These are phyloP conservation scores for Caenorhabditis remanei DNA, from an alignment of 1,140 invertebrate genomes.

Conservation along the genomic window DNA sequence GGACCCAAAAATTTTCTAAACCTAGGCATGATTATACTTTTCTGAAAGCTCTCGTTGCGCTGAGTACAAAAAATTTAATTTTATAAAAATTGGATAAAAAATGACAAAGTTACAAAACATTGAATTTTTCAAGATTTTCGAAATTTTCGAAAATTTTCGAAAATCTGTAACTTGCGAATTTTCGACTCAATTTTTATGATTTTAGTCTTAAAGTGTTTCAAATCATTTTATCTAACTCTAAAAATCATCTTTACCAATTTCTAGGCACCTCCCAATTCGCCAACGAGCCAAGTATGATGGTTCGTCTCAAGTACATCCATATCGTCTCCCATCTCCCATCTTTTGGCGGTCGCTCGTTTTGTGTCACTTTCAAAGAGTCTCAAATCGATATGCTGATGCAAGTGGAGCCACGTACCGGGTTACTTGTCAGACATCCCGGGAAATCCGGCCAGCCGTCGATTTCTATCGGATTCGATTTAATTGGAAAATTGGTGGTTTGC, in stretches of 20 bases:
- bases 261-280: slow-evolving; percentile 14
- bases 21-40: too few relatives aligned
- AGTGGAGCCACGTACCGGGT: slow-evolving; percentile 63
- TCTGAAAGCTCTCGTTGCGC: too few relatives aligned
- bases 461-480: slow-evolving; percentile 66
- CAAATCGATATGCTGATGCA: slow-evolving; percentile 69
- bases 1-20: too few relatives aligned
- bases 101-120: too few relatives aligned
- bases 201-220: too few relatives aligned
- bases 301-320: slow-evolving; percentile 68
- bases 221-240: too few relatives aligned
- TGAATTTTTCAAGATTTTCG: background rate
- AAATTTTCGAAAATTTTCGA: background rate
- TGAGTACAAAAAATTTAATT: too few relatives aligned
- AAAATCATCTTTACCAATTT: slow-evolving; percentile 8
- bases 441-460: slow-evolving; percentile 61
- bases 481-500: slow-evolving; percentile 60
- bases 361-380: slow-evolving; percentile 67
- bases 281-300: slow-evolving; percentile 54
- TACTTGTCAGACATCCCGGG: slow-evolving; percentile 66
- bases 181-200: too few relatives aligned
- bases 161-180: too few relatives aligned
- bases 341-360: slow-evolving; percentile 66
- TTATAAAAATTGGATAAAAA: background rate
- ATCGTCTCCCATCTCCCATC: slow-evolving; percentile 67